Base-by-base conservation (phyloP, 2,888 invertebrate species). In the Tetragonula carbonaria region DNA sequence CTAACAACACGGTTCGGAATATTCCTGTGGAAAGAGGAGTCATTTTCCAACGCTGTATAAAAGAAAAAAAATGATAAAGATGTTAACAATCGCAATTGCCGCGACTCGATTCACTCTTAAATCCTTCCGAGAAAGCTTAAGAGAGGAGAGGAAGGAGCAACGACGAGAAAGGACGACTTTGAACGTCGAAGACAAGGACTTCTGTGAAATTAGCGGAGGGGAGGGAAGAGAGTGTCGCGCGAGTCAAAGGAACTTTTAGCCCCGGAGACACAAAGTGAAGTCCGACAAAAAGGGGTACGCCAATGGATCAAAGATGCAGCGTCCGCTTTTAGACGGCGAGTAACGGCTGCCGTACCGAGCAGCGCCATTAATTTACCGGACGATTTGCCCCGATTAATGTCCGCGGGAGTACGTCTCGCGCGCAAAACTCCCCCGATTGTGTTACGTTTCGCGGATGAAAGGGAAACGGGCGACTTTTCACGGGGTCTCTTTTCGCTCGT, bases 341-440 rank as follows among this genome's bases (percentile, higher is more conserved):
- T 75, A 45, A 45, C 45, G 45, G 66, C 68, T 28, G 67, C 63
- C 74, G 78, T 71, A 38, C 71, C 38, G 28, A n/a, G 65, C 70
- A 71, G 72, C 68, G 76, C 83, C 76, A 85, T 87, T 88, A 88
- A 87, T 85, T 88, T 86, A 79, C 78, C 86, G 74, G 86, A 65
- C 81, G 82, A 91, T 91, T 91, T 87, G 83, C 75, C 80, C 76
- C 82, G 85, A 88, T 90, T 84, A 89, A 82, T 87, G 80, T 63
- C 70, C 78, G 21, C 82, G 71, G 73, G 74, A 55, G 55, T n/a
- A 13, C 18, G 76, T 72, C 55, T 68, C 66, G 45, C 13, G 75
- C 67, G 57, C 79, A 68, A 80, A 70, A 68, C 8, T 76, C 76
- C 72, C 66, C 55, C n/a, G 83, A 67, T 65, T 78, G 70, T 66